These are phyloP conservation scores for Bombyx mori DNA, from an alignment of 1,140 invertebrate genomes.

Conservation along the genomic window ASM3026992v2 NC_085119.1:13701001-13701500, in stretches of 20 bases:
- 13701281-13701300: conserved; percentile 88
- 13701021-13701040: conserved; percentile 67
- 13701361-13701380: conserved; percentile 92
- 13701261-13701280: conserved; percentile 78
- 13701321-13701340: conserved; percentile 89
- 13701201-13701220: conserved; percentile 79
- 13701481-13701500: conserved; percentile 61
- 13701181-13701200: conserved; percentile 79
- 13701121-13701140: conserved; percentile 62
- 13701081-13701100: conserved; percentile 79
- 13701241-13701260: conserved; percentile 76
- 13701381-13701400: conserved; percentile 83
- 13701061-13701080: conserved; percentile 78
- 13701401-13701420: conserved; percentile 64
- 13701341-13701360: conserved; percentile 90
- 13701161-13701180: conserved; percentile 77
- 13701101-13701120: conserved; percentile 68
- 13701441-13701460: conserved; percentile 34
- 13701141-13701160: conserved; percentile 46
- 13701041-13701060: conserved; percentile 74
- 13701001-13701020: conserved; percentile 69
- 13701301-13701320: conserved; percentile 88
- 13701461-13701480: conserved; percentile 57
- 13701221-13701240: conserved; percentile 83
- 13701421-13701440: conserved; percentile 44